Percentiles rank a stretch among this genome's conserved stretches.
Evolutionary conservation across 2,888 invertebrate species (phyloP).

Genomic region (Clistopyga incitator): DNA sequence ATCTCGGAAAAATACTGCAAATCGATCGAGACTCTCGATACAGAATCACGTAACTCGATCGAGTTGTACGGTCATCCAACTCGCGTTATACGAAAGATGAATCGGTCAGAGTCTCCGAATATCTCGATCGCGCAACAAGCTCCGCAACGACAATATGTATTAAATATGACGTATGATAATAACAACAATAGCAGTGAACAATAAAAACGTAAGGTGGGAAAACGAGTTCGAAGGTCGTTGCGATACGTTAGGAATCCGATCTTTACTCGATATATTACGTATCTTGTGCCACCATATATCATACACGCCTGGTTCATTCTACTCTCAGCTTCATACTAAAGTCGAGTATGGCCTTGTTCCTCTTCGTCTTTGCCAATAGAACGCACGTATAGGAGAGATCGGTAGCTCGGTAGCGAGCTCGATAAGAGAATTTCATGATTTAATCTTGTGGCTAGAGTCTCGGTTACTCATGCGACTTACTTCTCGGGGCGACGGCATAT

Average conservation of each 20-base stretch:
- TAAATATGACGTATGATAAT: not conserved
- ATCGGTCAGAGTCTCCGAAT: not conserved
- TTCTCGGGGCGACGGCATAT: slow-evolving; percentile 19
- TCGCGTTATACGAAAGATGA: not conserved
- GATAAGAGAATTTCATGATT: slow-evolving; percentile 63
- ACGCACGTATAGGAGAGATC: slow-evolving; percentile 33
- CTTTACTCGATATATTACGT: slow-evolving; percentile 27
- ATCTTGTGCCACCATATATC: slow-evolving; percentile 14
- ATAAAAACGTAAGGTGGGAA: slow-evolving; percentile 4
- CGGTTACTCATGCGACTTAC: slow-evolving; percentile 46
- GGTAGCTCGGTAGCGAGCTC: slow-evolving; percentile 35
- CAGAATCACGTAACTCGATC: slow-evolving; percentile 32
- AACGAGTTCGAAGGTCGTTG: slow-evolving; percentile 21
- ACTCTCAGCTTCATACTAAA: slow-evolving; percentile 9
- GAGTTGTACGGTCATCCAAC: slow-evolving; percentile 17
- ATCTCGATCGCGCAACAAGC: slow-evolving; percentile 2
- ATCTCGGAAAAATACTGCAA: slow-evolving; percentile 12
- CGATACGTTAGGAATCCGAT: slow-evolving; percentile 34
- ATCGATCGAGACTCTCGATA: slow-evolving; percentile 32
- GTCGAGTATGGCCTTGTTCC: slow-evolving; percentile 19
- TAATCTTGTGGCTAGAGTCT: slow-evolving; percentile 59
- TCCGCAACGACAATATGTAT: not conserved
- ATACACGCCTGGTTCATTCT: slow-evolving; percentile 5
- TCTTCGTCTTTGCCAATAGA: slow-evolving; percentile 12
- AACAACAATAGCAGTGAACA: not conserved